These are phyloP conservation scores for Acromyrmex heyeri DNA, from an alignment of 1,140 invertebrate genomes.

Conservation along the genomic window DNA sequence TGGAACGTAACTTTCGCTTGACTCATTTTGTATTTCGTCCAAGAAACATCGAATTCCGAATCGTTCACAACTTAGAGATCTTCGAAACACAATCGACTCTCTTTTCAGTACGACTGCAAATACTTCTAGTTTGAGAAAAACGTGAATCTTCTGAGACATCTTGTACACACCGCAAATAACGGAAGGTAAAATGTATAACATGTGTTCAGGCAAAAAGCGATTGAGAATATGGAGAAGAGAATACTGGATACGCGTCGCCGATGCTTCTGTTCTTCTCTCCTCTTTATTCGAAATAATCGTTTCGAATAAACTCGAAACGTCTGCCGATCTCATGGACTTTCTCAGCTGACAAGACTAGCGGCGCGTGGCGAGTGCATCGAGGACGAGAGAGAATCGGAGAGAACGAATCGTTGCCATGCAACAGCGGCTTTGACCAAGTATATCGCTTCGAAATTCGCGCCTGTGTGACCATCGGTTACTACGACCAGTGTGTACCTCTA, in stretches of 20 bases:
- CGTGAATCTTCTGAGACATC: conserved; percentile 33
- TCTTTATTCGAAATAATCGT: background rate
- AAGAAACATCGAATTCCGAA: background rate
- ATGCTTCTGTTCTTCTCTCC: background rate
- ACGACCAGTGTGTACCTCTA: background rate
- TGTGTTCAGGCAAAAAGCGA: background rate
- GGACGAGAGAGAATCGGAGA: background rate
- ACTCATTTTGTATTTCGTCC: conserved; percentile 29
- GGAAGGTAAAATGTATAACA: background rate
- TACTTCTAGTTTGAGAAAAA: conserved; percentile 13
- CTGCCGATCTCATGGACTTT: conserved; percentile 32
- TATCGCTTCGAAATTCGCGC: conserved; percentile 23
- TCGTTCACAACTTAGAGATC: conserved; percentile 7
- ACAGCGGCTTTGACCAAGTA: conserved; percentile 51
- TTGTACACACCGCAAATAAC: background rate
- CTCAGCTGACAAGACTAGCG: background rate
- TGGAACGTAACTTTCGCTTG: background rate
- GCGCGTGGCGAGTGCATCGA: conserved; percentile 6
- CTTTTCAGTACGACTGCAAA: conserved; percentile 3
- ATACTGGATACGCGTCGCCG: too few relatives aligned
- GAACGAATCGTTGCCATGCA: conserved; percentile 59
- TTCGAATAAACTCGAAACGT: conserved; percentile 25
- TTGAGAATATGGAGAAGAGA: background rate
- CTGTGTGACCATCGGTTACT: conserved; percentile 4
- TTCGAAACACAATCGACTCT: conserved; percentile 37